Evolutionary conservation across 2,113 vertebrate species (phyloP).

Genomic region (Chitala chitala): DNA sequence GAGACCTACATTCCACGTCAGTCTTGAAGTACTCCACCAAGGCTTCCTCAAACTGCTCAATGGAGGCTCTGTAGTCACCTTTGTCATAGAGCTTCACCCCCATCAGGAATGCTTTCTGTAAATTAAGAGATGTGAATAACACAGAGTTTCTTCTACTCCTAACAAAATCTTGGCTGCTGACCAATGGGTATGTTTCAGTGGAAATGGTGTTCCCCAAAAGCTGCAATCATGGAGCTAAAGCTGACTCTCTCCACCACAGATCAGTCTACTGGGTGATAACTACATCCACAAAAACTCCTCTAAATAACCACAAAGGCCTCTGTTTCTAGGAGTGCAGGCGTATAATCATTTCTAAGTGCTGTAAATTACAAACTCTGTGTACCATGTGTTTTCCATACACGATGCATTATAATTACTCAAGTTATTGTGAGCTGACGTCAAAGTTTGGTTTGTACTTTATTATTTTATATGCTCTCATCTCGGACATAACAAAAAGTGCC

Average conservation of each 20-base stretch:
- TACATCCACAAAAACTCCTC: conserved; percentile 21
- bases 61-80: conserved; percentile 67
- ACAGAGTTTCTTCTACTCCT: background rate
- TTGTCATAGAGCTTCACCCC: conserved; percentile 77
- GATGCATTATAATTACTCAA: background rate
- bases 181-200: background rate
- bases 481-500: background rate
- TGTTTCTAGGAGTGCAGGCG: background rate
- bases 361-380: background rate
- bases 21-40: conserved; percentile 75
- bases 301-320: conserved; percentile 17
- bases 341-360: background rate
- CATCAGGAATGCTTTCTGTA: conserved; percentile 73
- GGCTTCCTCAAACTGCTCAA: conserved; percentile 73
- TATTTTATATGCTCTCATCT: too few relatives aligned
- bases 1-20: conserved; percentile 76
- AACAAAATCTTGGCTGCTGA: background rate
- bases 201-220: conserved; percentile 1
- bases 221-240: background rate
- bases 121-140: background rate
- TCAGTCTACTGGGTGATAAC: background rate
- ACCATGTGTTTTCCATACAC: background rate
- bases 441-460: too few relatives aligned
- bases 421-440: too few relatives aligned
- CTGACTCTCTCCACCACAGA: conserved; percentile 36